Conservation (phyloP, 1,140 invertebrate species). For the Drosophila guanche region DNA sequence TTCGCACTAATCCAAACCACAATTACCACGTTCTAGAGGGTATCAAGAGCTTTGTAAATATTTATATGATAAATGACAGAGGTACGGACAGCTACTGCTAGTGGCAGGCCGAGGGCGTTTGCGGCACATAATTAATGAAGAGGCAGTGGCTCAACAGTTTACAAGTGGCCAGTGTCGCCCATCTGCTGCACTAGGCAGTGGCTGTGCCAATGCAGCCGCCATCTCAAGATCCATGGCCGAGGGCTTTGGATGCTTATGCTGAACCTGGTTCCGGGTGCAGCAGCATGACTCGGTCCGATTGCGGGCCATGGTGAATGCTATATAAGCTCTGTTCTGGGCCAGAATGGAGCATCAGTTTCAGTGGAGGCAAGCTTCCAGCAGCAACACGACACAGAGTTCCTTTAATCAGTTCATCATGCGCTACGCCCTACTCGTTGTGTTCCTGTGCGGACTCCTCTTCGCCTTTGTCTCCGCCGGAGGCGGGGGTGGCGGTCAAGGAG, state of each 20-base stretch:
- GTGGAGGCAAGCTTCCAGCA: conserved; percentile 45
- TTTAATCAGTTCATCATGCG: conserved; percentile 39
- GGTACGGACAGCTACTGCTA: no score
- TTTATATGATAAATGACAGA: no score
- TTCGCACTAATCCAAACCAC: no score
- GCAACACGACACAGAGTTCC: conserved; percentile 4
- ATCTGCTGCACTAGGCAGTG: no score
- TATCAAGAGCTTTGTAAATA: no score
- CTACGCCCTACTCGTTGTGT: conserved; percentile 44
- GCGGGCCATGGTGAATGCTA: conserved; percentile 11
- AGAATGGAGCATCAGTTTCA: conserved; percentile 40
- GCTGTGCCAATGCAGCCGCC: no score
- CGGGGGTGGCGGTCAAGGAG: conserved; percentile 20
- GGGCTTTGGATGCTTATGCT: no score
- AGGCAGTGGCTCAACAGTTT: conserved; percentile 50
- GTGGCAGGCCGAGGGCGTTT: no score
- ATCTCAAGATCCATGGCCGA: no score
- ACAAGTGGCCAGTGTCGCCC: conserved; percentile 31
- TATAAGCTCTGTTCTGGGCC: conserved; percentile 34
- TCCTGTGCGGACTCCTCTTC: conserved; percentile 46
- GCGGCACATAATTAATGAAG: conserved; percentile 42
- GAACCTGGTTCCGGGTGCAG: conserved; percentile 3
- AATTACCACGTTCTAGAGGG: no score
- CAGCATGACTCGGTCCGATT: conserved; percentile 34
- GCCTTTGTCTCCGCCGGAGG: conserved; percentile 47